phyloP scores from a whole-genome alignment of 1,140 invertebrate species.

The Sinonovacula constricta region DNA sequence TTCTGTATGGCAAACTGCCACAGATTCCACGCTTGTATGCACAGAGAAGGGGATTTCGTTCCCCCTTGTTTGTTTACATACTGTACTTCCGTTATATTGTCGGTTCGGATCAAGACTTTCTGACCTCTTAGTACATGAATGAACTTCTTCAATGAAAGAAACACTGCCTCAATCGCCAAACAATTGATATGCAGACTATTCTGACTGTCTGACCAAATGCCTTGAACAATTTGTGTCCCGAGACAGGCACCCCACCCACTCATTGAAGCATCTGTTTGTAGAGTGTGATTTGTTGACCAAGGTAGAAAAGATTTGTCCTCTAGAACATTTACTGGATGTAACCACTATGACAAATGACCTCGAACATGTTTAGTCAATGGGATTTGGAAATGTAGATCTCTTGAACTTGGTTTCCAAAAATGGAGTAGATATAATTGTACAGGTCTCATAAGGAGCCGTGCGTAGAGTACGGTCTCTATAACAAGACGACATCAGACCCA shows the following conservation, averaged over 20 bases:
- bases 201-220: not conserved
- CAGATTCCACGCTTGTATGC: not conserved
- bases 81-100: conserved; percentile 5
- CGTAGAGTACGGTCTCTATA: conserved; percentile 23
- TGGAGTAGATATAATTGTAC: conserved; percentile 31
- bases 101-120: conserved; percentile 12
- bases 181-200: conserved; percentile 19
- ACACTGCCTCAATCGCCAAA: conserved; percentile 36
- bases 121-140: not conserved
- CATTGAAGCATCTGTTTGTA: conserved; percentile 35
- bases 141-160: not conserved
- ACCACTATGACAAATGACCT: conserved; percentile 30
- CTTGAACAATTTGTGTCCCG: conserved; percentile 5
- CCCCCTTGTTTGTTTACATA: conserved; percentile 16
- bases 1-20: not conserved
- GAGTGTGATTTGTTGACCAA: not conserved
- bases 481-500: conserved; percentile 26
- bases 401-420: conserved; percentile 35
- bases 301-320: conserved; percentile 25
- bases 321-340: conserved; percentile 21
- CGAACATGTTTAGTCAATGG: not conserved
- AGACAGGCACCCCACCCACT: conserved; percentile 12
- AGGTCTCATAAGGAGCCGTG: conserved; percentile 22
- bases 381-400: conserved; percentile 4
- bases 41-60: not conserved